Conservation (phyloP, 2,888 invertebrate species). For the Laspeyria flexula region DNA sequence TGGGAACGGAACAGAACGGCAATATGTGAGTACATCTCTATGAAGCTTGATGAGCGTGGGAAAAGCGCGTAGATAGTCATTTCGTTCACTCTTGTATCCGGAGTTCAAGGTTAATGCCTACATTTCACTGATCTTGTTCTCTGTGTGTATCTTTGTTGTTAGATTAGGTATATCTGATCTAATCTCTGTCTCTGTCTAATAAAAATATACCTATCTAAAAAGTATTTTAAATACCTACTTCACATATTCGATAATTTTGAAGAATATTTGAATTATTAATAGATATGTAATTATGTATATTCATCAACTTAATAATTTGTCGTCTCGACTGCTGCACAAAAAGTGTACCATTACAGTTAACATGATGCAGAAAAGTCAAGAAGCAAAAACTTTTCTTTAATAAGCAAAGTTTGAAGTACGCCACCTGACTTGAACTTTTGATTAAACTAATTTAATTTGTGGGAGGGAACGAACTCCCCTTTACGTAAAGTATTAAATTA, state of each 20-base stretch:
- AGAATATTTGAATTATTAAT: no score
- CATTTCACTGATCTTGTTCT: constrained; percentile 2
- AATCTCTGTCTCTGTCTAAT: no score
- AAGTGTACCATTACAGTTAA: no score
- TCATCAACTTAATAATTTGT: no score
- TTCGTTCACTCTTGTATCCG: constrained; percentile 7
- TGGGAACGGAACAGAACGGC: constrained; percentile 23
- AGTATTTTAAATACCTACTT: no score
- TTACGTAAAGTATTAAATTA: no score
- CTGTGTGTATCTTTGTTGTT: neutral
- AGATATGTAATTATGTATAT: no score
- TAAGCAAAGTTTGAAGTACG: neutral
- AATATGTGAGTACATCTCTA: neutral
- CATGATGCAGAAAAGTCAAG: no score
- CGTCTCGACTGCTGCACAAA: no score
- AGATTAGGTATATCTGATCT: no score
- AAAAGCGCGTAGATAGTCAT: constrained; percentile 20
- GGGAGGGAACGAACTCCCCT: neutral
- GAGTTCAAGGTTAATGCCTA: constrained; percentile 19
- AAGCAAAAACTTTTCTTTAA: neutral
- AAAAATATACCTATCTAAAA: no score
- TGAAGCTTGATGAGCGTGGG: constrained; percentile 37
- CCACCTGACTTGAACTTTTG: neutral
- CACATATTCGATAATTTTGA: no score
- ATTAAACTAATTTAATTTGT: neutral